Evolutionary conservation across 2,113 vertebrate genomes (phyloP), one percentile per base, ranked within the genome.

Genomic region (Psittacula cyanocephala): DNA sequence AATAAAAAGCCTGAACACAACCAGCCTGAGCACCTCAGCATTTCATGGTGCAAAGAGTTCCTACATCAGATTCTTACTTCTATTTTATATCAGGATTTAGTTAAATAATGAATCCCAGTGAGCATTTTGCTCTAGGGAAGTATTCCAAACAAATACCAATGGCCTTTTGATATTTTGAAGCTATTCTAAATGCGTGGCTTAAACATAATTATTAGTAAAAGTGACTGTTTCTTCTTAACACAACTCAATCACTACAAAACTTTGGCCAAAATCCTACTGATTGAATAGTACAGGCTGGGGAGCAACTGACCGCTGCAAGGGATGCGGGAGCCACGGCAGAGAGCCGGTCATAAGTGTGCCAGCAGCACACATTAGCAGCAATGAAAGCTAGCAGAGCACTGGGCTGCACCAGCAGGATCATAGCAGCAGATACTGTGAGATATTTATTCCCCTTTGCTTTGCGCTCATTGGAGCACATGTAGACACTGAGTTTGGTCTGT

Each of bases 321-420:
- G 41, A 17, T 3, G 16, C 3, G 0, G 44, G 29, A 80, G 8
- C 8, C 11, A 44, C 24, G 20, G 35, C 52, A 89, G n/a, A 67
- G 35, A 33, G 7, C 8, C 1, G 7, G 31, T 39, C 33, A 8
- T 10, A 1, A 0, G 1, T 1, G 6, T 46, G 50, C 77, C 68
- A 50, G 76, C 50, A 72, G 47, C 17, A 4, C 43, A 24, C 1
- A 1, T 17, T 2, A 2, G 39, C 71, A 37, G 47, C 50, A 67
- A 17, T 6, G 28, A 62, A 44, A 81, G 49, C 23, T 22, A 41
- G 53, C n/a, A 43, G 20, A 27, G 28, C 33, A 33, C n/a, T 8
- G 46, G 49, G 27, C 37, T 49, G 60, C 65, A 35, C 29, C 2
- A 3, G 29, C 49, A 69, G 59, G 22, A 88, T 15, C 35, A 23